Conservation (phyloP, 2,113 vertebrate genomes). For the Eretmochelys imbricata region DNA sequence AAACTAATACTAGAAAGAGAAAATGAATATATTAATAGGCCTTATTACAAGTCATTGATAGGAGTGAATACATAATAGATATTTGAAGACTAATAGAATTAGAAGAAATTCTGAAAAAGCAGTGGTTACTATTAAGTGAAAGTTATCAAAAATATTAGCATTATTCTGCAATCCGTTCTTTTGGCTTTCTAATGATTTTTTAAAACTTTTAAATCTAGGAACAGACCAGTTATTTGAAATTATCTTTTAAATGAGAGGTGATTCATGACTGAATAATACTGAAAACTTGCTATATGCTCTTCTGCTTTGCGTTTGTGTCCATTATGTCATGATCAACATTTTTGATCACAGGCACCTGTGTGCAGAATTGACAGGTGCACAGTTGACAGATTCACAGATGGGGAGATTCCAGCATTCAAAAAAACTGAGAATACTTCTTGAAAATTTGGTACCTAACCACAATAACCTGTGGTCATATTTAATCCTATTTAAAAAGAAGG, state of each 20-base stretch:
- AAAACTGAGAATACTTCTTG: conserved; percentile 17
- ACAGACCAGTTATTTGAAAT: not conserved
- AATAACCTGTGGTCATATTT: not conserved
- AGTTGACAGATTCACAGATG: conserved; percentile 33
- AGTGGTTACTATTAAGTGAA: conserved; percentile 29
- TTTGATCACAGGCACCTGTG: conserved; percentile 2
- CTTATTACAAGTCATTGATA: conserved; percentile 52
- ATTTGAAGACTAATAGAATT: conserved; percentile 40
- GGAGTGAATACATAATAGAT: not conserved
- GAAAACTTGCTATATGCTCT: not conserved
- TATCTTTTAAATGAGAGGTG: not conserved
- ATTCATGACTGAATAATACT: not conserved
- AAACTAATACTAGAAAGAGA: conserved; percentile 62
- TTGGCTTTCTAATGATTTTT: not conserved
- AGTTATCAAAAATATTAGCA: conserved; percentile 44
- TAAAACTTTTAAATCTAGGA: conserved; percentile 9
- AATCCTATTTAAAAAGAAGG: not conserved
- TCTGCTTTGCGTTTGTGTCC: not conserved
- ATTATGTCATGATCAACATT: not conserved
- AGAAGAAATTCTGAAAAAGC: conserved; percentile 51
- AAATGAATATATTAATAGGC: conserved; percentile 60
- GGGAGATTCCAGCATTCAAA: conserved; percentile 27
- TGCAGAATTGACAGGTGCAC: conserved; percentile 61
- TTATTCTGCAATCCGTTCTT: not conserved
- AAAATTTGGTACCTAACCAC: conserved; percentile 27